Conservation (phyloP, 2,888 invertebrate genomes). For the Thera obeliscata region DNA sequence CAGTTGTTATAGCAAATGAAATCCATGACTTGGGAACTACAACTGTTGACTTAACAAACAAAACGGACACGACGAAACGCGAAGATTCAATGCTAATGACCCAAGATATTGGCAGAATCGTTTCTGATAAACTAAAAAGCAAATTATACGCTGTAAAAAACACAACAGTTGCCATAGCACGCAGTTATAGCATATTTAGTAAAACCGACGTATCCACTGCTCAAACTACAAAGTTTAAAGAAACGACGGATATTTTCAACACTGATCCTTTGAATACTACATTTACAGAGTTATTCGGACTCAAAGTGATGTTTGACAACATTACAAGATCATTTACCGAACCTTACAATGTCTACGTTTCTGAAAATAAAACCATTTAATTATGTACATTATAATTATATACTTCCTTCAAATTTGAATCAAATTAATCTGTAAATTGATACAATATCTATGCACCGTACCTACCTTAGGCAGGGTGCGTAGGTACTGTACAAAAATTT, state of each 20-base stretch:
- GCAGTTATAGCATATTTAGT: neutral
- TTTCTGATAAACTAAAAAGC: neutral
- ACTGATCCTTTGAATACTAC: neutral
- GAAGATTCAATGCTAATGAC: neutral
- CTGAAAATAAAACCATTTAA: conserved; percentile 11
- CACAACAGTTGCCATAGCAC: neutral
- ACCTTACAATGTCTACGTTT: neutral
- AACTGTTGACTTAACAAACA: conserved; percentile 1
- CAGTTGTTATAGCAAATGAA: conserved; percentile 39
- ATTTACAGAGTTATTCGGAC: conserved; percentile 5
- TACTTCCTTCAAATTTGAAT: too few species aligned
- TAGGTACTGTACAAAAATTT: too few species aligned
- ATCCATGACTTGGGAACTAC: conserved; percentile 6
- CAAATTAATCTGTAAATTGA: too few species aligned
- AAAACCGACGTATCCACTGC: neutral
- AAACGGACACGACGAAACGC: neutral
- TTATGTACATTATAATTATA: neutral
- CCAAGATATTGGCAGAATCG: conserved; percentile 3
- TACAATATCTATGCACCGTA: too few species aligned
- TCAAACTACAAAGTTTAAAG: neutral
- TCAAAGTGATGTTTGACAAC: conserved; percentile 24
- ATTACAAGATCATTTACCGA: conserved; percentile 22
- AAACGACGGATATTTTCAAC: neutral
- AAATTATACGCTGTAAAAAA: neutral
- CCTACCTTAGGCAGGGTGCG: too few species aligned